These are phyloP conservation scores for Axea sp. DNA, from an alignment of 2,888 invertebrate species.

Conservation along the genomic window DNA sequence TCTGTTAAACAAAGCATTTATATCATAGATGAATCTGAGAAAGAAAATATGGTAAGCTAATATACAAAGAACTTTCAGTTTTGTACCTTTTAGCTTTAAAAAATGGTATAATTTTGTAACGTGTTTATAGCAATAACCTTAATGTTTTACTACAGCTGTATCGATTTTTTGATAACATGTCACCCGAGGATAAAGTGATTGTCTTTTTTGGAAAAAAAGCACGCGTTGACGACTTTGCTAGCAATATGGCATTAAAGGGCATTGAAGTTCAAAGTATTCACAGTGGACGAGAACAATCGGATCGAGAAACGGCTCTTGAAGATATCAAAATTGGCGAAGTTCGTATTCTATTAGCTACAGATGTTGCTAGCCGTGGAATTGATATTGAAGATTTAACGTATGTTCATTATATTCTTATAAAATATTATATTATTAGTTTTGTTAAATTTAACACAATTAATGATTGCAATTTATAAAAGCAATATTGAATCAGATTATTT, in stretches of 20 bases:
- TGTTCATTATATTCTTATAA: conserved; percentile 1
- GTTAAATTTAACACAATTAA: not conserved
- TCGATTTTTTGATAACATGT: conserved; percentile 86
- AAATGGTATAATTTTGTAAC: no score
- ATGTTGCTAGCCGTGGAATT: conserved; percentile 96
- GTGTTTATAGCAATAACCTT: no score
- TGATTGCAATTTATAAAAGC: not conserved
- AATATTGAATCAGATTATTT: no score
- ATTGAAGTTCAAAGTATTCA: conserved; percentile 90
- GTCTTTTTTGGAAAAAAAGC: conserved; percentile 94
- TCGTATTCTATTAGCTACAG: conserved; percentile 93
- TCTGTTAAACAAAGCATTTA: conserved; percentile 90
- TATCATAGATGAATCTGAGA: conserved; percentile 86
- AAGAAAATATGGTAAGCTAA: conserved; percentile 83
- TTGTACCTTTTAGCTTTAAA: no score
- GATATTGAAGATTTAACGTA: conserved; percentile 93
- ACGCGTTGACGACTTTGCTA: conserved; percentile 89
- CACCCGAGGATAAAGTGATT: conserved; percentile 89
- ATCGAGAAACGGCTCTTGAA: conserved; percentile 89
- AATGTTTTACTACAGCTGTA: conserved; percentile 81
- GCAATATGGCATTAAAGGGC: conserved; percentile 87
- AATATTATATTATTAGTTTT: no score
- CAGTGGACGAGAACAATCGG: conserved; percentile 91
- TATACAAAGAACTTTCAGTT: no score
- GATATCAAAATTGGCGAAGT: conserved; percentile 90